Percentiles rank a stretch among this genome's conserved stretches.
Evolutionary conservation across 2,113 vertebrate genomes (phyloP).

Genomic region (Hemibagrus wyckioides): DNA sequence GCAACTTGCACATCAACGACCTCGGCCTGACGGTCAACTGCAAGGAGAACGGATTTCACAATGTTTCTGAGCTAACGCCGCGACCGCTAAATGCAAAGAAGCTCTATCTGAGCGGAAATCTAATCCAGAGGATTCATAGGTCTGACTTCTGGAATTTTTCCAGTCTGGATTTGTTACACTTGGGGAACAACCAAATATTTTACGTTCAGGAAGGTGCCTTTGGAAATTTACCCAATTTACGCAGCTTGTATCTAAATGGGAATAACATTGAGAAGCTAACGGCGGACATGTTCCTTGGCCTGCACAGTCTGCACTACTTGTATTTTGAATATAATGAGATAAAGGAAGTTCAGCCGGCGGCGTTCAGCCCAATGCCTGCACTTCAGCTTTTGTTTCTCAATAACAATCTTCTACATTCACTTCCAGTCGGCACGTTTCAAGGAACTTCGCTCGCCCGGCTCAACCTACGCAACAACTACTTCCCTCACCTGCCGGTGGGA

Average conservation of each 20-base stretch:
- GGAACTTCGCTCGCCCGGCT: conserved; percentile 90
- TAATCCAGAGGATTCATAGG: conserved; percentile 95
- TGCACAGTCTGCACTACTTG: conserved; percentile 90
- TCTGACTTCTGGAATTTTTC: conserved; percentile 99
- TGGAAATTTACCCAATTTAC: conserved; percentile 88
- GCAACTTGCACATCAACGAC: conserved; percentile 95
- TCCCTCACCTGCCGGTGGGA: conserved; percentile 86
- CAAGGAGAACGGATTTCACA: conserved; percentile 89
- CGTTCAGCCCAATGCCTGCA: conserved; percentile 93
- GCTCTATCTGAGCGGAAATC: conserved; percentile 92
- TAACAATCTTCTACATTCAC: conserved; percentile 86
- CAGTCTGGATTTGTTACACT: conserved; percentile 92
- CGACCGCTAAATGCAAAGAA: conserved; percentile 95
- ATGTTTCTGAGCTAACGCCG: conserved; percentile 93
- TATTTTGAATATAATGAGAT: conserved; percentile 98
- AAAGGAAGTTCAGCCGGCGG: conserved; percentile 86
- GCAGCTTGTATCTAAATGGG: conserved; percentile 92
- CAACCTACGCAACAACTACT: conserved; percentile 93
- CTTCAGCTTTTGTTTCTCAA: conserved; percentile 94
- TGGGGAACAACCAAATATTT: conserved; percentile 97
- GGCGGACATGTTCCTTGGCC: conserved; percentile 91
- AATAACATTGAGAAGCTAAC: conserved; percentile 92
- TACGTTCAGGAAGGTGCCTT: conserved; percentile 96
- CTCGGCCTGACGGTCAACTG: conserved; percentile 95
- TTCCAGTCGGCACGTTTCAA: conserved; percentile 89